Evolutionary conservation across 2,113 vertebrate genomes (phyloP), one percentile per base, ranked within the genome.

Genomic region (Semicossyphus pulcher): DNA sequence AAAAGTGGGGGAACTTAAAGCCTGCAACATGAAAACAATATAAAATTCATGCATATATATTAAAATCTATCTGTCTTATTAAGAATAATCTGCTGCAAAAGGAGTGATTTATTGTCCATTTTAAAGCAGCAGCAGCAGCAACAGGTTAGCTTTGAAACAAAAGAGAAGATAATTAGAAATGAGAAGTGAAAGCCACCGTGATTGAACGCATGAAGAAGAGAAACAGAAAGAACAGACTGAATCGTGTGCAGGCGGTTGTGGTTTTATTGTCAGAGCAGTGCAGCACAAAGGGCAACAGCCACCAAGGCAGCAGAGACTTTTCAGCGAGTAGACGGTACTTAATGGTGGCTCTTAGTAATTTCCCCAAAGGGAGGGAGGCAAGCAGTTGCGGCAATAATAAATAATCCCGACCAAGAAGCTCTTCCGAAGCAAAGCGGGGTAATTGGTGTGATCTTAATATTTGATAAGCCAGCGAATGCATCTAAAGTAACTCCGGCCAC

Each of bases 361-460:
- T 56, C 26, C 76, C 47, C 48, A 72, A 52, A 61, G 45, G 21
- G 49, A 69, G 20, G 2, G 51, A 48, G 47, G 64, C 44, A 2
- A 58, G 71, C 18, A 20, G 32, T 49, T 61, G 69, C 53, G 51
- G 70, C 53, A 53, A 47, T 47, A 81, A 84, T 81, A 86, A 77
- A 88, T 73, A 76, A 81, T 70, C 57, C 51, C 56, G 61, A 71
- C 59, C 73, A 60, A 63, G 57, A 73, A 52, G 48, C 73, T 83
- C 51, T 72, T 52, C 62, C 64, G 63, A 84, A 60, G 65, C 57
- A 63, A 70, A 10, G 59, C 74, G 23, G 47, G 67, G 52, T 85
- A 87, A 86, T 81, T 81, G 78, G 57, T 81, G 64, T 44, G 65
- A 62, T 54, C 45, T 65, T 78, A 81, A 84, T 79, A 81, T 83